Base-by-base conservation (phyloP, 1,140 invertebrate genomes). In the Ips nitidus region DNA sequence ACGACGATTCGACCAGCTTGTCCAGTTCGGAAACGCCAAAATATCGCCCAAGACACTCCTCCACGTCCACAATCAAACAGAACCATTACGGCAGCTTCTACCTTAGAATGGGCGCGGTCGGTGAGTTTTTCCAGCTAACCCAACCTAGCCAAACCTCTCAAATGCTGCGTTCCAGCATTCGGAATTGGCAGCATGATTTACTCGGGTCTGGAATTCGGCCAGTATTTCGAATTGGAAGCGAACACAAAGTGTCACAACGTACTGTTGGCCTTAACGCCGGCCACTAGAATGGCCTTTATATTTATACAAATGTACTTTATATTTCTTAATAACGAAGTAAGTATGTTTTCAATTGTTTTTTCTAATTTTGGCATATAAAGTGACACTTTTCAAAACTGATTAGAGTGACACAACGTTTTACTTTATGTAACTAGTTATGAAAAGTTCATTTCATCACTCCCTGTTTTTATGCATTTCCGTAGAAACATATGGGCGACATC, bases 251-350 rank as follows among this genome's bases (percentile, higher is more conserved):
- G 76, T 70, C 92, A 94, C 79, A 95, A 95, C 78, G 90, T 96
- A 6, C 84, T 97, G 76, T 82, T 94, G 43, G 93, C 92, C 0
- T 77, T 97, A 5, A 95, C 93, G 0, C 94, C 94, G 0, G 90
- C 91, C 3, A 92, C 93, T 0, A 83, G 94, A 71, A 95, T 97
- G 92, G 90, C 91, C 60, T 98, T 97, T 84, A 96, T 94, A 75
- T 97, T 97, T 81, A 94, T 96, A 76, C 95, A 97, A 81, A 95
- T 97, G 90, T 97, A 97, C 82, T 97, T 97, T 83, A 95, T 98
- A 80, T 97, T 98, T 83, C 63, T 80, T 45, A 80, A 80, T 77
- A 82, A 81, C 80, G 82, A 81, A 78, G 81, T 83, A 74, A 80
- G 76, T 72, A 56, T 47, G n/a, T 1, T 47, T 47, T 6, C 1